These are phyloP conservation scores for Paguma larvata DNA, from an alignment of 2,797 vertebrate genomes.

Conservation along the genomic window DNA sequence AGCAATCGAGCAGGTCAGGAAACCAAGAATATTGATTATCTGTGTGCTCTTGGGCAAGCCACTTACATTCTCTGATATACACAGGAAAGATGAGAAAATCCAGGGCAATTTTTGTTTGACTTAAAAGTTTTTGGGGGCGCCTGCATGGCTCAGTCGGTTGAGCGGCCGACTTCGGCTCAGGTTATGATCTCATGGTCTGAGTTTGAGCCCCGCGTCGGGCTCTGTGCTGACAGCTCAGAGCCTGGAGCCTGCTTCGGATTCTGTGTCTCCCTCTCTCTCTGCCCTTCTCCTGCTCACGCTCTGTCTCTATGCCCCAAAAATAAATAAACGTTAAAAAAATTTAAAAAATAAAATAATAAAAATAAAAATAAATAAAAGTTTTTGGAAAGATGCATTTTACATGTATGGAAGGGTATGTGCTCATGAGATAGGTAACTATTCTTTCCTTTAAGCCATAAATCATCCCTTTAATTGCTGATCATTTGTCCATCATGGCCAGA, in stretches of 20 bases:
- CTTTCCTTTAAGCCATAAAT: slow-evolving; percentile 72
- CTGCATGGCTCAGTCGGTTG: too few species aligned
- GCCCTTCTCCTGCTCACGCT: too few species aligned
- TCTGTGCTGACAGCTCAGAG: too few species aligned
- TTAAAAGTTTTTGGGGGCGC: not conserved
- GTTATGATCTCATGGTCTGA: too few species aligned
- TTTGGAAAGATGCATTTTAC: slow-evolving; percentile 4
- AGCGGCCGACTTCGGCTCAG: too few species aligned
- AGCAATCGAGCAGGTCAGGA: not conserved
- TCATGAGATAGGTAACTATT: not conserved
- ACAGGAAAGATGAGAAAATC: not conserved
- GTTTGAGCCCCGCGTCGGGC: too few species aligned
- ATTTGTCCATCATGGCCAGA: slow-evolving; percentile 68
- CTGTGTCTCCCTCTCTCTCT: too few species aligned
- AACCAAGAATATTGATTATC: not conserved
- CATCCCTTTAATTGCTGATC: slow-evolving; percentile 81
- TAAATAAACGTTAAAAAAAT: too few species aligned
- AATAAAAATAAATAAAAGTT: not conserved
- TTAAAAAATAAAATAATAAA: too few species aligned
- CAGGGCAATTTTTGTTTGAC: not conserved
- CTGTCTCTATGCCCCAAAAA: too few species aligned
- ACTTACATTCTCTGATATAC: slow-evolving; percentile 13
- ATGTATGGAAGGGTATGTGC: not conserved
- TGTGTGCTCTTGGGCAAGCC: not conserved
- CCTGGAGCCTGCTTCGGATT: too few species aligned